Base-by-base conservation (phyloP, 2,888 invertebrate species). In the Hybos culiciformis region DNA sequence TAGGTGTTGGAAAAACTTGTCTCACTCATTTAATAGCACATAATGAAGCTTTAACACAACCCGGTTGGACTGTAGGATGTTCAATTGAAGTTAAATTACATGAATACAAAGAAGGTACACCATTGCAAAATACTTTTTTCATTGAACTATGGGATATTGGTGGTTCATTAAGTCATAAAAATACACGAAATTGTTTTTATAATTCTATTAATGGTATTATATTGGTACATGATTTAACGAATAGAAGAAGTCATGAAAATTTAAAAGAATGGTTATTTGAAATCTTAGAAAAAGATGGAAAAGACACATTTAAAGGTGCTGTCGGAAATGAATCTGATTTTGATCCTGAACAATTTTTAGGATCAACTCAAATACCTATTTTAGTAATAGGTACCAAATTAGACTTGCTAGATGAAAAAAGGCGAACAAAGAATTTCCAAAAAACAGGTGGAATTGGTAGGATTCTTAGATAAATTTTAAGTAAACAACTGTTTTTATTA, bases 71-170 rank as follows among this genome's bases (percentile, higher is more conserved):
- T 0, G 84, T 97, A 32, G 97, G 97, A 3, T 93, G 93, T 62
- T 84, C 90, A 2, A 84, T 94, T 2, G 94, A 97, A 70, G 91
- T 94, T 1, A 92, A 92, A 70, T 69, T 96, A 39, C 94, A 96
- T 60, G 87, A 91, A 61, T 96, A 83, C 62, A 88, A 87, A 62
- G 93, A 93, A 67, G 93, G 93, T 2, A 93, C 92, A 0, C 84
- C 87, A 17, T 79, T 81, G 46, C 93, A 96, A 61, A 83, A 82
- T 54, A 81, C 86, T 5, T 93, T 82, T 63, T 94, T 93, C 62
- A 74, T 97, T 19, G 97, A 98, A 68, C 71, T 97, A 24, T 98
- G 96, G 86, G 98, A 98, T 62, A 79, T 98, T 42, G 97, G 97
- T 5, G 97, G 97, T 2, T 93, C 91, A 50, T 79, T 85, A 50